Evolutionary conservation across 2,797 vertebrate species (phyloP), one percentile per base, ranked within the genome.

Genomic region (Mycteria americana): DNA sequence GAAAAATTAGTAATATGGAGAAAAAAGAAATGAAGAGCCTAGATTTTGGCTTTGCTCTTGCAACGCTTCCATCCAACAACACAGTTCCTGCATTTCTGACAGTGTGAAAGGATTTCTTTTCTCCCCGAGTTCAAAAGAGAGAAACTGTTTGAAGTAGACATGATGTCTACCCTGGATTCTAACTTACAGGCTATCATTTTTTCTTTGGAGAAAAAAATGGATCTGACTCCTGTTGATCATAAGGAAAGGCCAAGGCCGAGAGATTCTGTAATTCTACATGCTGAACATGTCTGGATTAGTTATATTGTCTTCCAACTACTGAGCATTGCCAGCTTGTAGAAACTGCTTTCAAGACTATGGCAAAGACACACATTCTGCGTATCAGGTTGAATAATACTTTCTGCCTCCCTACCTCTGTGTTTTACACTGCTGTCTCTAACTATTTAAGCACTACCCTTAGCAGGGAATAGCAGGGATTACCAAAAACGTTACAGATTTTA

Each of bases 251-350:
- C n/a, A 87, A 69, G 75, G 33, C 54, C 92, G 46, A 87, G 45
- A 91, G 60, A 82, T 74, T 81, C 78, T 88, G 39, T 70, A 92
- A 88, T 83, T 92, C 93, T 67, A 67, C 74, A 37, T 86, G 82
- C 46, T 94, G 85, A 94, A 93, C 89, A 18, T 90, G 89, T 91
- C 89, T 97, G 84, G 75, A 95, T 96, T 79, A 87, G 76, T 89
- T 95, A 39, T 51, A 30, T 60, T 75, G 67, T 88, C 57, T 87
- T 88, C 57, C 74, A 87, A 39, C 60, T n/a, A 28, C 60, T 48
- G 50, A 64, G 27, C 28, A 48, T 10, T 89, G 70, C 82, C 94
- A 94, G 76, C 57, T 83, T 70, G 39, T 31, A 78, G 79, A 76
- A 89, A 64, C 50, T 91, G 37, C 45, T 87, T 92, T 94, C 77